Base-by-base conservation (phyloP, 2,797 vertebrate species). In the Lophura swinhoii region DNA sequence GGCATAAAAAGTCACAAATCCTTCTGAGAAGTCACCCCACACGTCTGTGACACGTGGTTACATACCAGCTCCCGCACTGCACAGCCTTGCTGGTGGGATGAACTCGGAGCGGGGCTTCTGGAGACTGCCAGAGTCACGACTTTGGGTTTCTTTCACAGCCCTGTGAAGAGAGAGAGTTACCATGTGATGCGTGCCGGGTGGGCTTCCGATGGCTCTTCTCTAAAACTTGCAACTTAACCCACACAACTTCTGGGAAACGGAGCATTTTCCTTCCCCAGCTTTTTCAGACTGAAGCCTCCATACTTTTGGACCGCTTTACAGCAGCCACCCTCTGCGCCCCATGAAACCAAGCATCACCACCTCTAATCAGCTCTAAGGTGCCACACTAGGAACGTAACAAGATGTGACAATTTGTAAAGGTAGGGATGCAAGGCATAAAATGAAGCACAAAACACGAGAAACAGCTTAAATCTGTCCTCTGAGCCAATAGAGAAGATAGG, bases 161-260 rank as follows among this genome's bases (percentile, higher is more conserved):
- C 95, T 96, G 91, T 1, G 5, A 87, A 95, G 76, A 92, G 17
- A 55, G 15, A 92, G 31, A 88, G 23, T 72, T 10, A 68, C 15
- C 21, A 3, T 83, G 81, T 94, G 78, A 96, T 77, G n/a, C 37
- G 51, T 0, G 12, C 37, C 21, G 66, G 46, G 84, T 74, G 69
- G 85, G 80, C 44, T 74, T 93, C 73, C 43, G 8, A 84, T 0
- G 1, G 49, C 66, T 94, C 26, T 4, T 80, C 81, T 87, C 58
- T 66, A 84, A 74, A 90, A 69, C 53, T 82, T 71, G 85, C 89
- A 82, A 77, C 58, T 68, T 66, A 96, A 94, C 74, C 91, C 91
- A 91, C 88, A 86, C 77, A 77, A 0, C 63, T 94, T 91, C 76
- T 93, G 80, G 62, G 22, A 84, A 90, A 68, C 0, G 1, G 20